Evolutionary conservation across 2,888 invertebrate genomes (phyloP), one percentile per base, ranked within the genome.

Genomic region (Melanargia galathea): DNA sequence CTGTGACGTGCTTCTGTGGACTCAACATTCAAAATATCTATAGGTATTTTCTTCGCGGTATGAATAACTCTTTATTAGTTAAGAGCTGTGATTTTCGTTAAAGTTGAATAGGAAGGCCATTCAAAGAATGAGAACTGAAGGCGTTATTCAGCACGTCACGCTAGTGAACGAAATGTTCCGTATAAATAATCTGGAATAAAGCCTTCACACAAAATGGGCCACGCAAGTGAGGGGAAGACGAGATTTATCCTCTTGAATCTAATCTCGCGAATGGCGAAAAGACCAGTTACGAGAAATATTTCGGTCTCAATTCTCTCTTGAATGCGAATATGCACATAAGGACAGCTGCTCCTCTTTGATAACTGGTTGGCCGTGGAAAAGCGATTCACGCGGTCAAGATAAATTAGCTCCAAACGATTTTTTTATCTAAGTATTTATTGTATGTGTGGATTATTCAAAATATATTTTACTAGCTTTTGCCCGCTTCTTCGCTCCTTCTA

Each of bases 171-270:
- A 82, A 83, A 86, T 85, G 84, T 82, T 85, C 82, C 78, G 79
- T 84, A 86, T 86, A 87, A 87, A 87, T 87, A 87, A 87, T 86
- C 83, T 79, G 68, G 82, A 82, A 86, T 86, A 86, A 86, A 87
- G 86, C 82, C 84, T 82, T 84, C 82, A 83, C 81, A 85, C 83
- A 86, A 84, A 85, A 83, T 78, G 83, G 80, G 81, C 74, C 80
- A 84, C 82, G 80, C 82, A 76, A 84, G 82, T 77, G 81, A 80
- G 81, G 79, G 83, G 81, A 79, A 80, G 76, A 79, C 81, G 78
- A 86, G 87, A 90, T 90, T 88, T 90, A 90, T 90, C 83, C 85
- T 77, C 84, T 83, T 80, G 87, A 87, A 88, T 90, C 84, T 89
- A 89, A 89, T 90, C 87, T 90, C 85, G 86, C 75, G 86, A 84